phyloP scores from a whole-genome alignment of 1,140 invertebrate species.

The Brachionus rubens region DNA sequence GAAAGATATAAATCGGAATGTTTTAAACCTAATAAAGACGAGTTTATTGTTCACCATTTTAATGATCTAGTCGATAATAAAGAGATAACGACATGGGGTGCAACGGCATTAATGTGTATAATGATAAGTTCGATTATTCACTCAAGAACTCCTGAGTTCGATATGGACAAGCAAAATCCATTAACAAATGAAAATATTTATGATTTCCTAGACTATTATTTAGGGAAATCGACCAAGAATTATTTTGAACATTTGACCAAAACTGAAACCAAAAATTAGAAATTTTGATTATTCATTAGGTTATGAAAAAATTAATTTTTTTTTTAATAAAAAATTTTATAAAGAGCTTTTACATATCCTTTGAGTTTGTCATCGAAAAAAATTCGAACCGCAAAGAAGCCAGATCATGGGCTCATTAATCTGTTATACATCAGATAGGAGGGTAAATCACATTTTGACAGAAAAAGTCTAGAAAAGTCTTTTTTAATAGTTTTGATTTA shows the following conservation, averaged over 20 bases:
- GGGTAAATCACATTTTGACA: too few species aligned
- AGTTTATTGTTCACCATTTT: constrained; percentile 39
- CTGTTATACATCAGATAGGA: too few species aligned
- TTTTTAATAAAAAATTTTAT: too few species aligned
- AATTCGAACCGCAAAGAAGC: too few species aligned
- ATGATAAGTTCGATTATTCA: constrained; percentile 10
- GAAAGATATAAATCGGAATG: not conserved
- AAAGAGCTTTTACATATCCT: too few species aligned
- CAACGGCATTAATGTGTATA: constrained; percentile 47
- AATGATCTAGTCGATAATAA: constrained; percentile 9
- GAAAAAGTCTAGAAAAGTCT: too few species aligned
- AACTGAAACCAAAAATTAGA: too few species aligned
- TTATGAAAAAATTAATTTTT: too few species aligned
- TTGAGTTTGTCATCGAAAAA: too few species aligned
- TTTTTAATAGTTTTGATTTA: too few species aligned
- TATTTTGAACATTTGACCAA: not conserved
- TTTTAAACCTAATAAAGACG: not conserved
- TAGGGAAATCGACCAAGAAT: not conserved
- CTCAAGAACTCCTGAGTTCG: constrained; percentile 27
- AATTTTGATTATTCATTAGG: too few species aligned
- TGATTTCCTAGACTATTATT: constrained; percentile 32
- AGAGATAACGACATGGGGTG: constrained; percentile 46
- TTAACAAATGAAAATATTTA: constrained; percentile 28
- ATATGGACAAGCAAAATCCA: not conserved
- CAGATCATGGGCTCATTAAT: too few species aligned